phyloP scores from a whole-genome alignment of 2,113 vertebrate species.

The Macaca nemestrina region DNA sequence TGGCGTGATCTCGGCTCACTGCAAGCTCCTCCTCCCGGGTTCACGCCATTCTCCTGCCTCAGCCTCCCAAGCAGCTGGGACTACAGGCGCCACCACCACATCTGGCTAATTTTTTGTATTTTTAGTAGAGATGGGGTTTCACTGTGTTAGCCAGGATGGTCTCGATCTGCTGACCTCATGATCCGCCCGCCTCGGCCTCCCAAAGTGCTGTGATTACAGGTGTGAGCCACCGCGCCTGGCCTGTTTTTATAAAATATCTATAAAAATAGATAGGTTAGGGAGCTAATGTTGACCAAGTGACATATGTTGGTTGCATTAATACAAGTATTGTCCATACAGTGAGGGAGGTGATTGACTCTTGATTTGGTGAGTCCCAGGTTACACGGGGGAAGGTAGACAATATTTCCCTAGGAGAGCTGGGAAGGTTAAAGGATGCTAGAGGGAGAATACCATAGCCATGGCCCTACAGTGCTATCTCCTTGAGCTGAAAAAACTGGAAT shows the following conservation, averaged over 20 bases:
- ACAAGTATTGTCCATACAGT: neutral
- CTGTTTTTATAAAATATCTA: neutral
- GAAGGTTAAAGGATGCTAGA: neutral
- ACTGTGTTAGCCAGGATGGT: too few relatives aligned
- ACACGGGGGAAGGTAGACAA: neutral
- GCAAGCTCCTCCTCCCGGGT: too few relatives aligned
- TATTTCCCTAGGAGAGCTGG: neutral
- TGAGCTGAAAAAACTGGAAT: neutral
- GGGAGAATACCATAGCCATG: neutral
- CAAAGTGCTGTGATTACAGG: too few relatives aligned
- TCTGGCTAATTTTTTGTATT: too few relatives aligned
- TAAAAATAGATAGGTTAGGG: neutral
- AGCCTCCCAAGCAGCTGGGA: too few relatives aligned
- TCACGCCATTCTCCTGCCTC: too few relatives aligned
- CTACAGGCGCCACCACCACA: too few relatives aligned
- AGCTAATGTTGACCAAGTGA: neutral
- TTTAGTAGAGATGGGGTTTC: too few relatives aligned
- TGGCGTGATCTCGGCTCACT: too few relatives aligned
- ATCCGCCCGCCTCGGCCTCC: rapidly evolving
- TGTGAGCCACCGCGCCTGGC: too few relatives aligned
- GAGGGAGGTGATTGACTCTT: neutral
- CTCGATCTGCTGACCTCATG: too few relatives aligned
- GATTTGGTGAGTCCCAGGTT: neutral
- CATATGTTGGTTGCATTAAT: neutral
- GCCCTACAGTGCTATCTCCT: neutral